A percentile compares a stretch with the other conserved stretches of the same genome.
These are phyloP conservation scores for Eleutherodactylus coqui DNA, from an alignment of 2,797 vertebrate genomes.

Conservation along the genomic window DNA sequence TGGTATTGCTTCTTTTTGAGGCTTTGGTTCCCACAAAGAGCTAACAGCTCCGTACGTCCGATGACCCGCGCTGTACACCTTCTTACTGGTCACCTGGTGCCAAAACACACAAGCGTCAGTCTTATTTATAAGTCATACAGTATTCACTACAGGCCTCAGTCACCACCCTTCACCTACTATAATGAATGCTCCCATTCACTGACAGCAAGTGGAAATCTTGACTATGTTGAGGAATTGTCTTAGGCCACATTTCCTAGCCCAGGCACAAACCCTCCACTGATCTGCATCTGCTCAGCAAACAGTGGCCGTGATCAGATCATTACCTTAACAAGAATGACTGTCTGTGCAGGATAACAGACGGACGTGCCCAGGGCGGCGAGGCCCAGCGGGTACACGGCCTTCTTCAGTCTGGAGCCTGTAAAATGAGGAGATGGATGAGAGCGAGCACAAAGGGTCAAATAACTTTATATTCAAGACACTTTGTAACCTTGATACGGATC, in stretches of 20 bases:
- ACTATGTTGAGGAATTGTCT: not conserved
- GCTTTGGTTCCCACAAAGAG: slow-evolving; percentile 75
- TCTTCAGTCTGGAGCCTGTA: slow-evolving; percentile 85
- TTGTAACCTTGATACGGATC: not conserved
- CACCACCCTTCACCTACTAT: too few species aligned
- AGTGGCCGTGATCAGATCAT: slow-evolving; percentile 23
- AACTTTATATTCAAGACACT: not conserved
- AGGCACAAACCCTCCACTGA: not conserved
- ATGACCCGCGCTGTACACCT: slow-evolving; percentile 75
- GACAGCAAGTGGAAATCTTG: not conserved
- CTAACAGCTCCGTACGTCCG: slow-evolving; percentile 74
- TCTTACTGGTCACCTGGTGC: slow-evolving; percentile 78
- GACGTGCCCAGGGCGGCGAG: slow-evolving; percentile 80
- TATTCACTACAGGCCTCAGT: slow-evolving; percentile 11
- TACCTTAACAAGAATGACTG: slow-evolving; percentile 87
- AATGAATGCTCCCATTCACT: not conserved
- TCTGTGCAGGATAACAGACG: slow-evolving; percentile 88
- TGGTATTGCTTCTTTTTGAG: slow-evolving; percentile 62
- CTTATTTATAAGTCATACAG: not conserved
- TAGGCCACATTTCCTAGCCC: not conserved
- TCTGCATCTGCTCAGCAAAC: not conserved
- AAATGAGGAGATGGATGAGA: not conserved
- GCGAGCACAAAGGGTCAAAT: not conserved
- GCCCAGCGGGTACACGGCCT: slow-evolving; percentile 80
- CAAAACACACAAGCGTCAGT: too few species aligned